phyloP scores from a whole-genome alignment of 2,888 invertebrate genomes.

The Erebia ligea region DNA sequence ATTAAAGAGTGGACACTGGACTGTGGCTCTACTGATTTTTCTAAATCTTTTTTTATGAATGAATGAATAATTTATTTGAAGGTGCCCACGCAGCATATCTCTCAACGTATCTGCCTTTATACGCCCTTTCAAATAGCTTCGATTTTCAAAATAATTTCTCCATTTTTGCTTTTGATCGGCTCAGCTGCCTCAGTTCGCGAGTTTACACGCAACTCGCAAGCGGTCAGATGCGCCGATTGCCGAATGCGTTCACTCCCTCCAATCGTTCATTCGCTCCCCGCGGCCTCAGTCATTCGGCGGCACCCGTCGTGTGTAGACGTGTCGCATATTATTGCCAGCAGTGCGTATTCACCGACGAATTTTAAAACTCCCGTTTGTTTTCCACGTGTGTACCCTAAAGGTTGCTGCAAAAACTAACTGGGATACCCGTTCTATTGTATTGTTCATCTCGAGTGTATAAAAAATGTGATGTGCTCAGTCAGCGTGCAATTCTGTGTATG shows the following conservation, averaged over 20 bases:
- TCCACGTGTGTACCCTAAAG: constrained; percentile 55
- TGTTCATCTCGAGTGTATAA: constrained; percentile 68
- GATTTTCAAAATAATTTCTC: constrained; percentile 9
- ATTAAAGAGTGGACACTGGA: too few species aligned
- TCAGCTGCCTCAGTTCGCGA: constrained; percentile 41
- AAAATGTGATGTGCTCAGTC: constrained; percentile 77
- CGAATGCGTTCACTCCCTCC: constrained; percentile 67
- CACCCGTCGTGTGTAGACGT: constrained; percentile 46
- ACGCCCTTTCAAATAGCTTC: neutral
- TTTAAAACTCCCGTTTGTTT: constrained; percentile 57
- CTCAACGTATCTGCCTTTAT: too few species aligned
- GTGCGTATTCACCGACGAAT: constrained; percentile 65
- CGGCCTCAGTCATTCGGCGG: constrained; percentile 71
- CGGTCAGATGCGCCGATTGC: constrained; percentile 64
- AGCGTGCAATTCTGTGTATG: constrained; percentile 64
- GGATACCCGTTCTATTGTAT: constrained; percentile 61
- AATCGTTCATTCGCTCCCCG: constrained; percentile 57
- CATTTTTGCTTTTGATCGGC: constrained; percentile 33
- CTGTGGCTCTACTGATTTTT: too few species aligned
- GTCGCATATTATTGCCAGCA: constrained; percentile 39
- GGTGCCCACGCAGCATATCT: too few species aligned
- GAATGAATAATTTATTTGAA: too few species aligned
- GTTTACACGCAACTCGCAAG: constrained; percentile 45
- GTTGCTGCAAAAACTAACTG: constrained; percentile 53
- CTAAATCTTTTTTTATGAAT: too few species aligned